phyloP scores from a whole-genome alignment of 2,113 vertebrate species.

The Prionailurus bengalensis region DNA sequence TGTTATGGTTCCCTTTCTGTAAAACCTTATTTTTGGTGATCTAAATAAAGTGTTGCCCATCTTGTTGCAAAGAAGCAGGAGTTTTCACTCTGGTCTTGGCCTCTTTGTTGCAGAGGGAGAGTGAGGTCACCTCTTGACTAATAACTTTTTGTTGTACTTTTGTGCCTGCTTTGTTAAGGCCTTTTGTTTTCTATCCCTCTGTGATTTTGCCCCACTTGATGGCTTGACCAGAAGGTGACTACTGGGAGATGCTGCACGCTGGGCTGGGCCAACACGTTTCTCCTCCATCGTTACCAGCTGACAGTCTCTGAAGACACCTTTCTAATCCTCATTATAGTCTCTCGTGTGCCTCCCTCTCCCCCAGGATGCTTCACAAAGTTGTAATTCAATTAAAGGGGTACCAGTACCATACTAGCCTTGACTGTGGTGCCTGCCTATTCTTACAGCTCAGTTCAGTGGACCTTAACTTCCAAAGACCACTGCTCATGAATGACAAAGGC shows the following conservation, averaged over 20 bases:
- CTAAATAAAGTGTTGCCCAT: slow-evolving; percentile 67
- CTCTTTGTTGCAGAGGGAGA: neutral
- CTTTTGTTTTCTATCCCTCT: neutral
- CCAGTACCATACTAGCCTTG: neutral
- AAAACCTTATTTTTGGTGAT: slow-evolving; percentile 70
- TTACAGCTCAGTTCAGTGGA: neutral
- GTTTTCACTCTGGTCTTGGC: neutral
- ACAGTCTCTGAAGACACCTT: neutral
- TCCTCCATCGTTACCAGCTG: neutral
- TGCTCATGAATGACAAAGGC: neutral
- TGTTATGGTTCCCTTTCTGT: slow-evolving; percentile 62
- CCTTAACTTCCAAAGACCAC: neutral
- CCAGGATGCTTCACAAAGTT: neutral
- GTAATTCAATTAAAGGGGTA: neutral
- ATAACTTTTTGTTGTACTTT: neutral
- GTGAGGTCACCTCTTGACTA: neutral
- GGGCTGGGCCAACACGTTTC: neutral
- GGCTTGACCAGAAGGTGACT: neutral
- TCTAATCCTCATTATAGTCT: neutral
- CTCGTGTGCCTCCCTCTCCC: neutral
- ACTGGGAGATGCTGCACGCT: neutral
- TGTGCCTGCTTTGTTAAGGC: neutral
- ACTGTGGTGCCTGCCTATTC: neutral
- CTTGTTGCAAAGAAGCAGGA: slow-evolving; percentile 53
- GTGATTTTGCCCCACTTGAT: neutral